Evolutionary conservation across 2,113 vertebrate genomes (phyloP), one percentile per base, ranked within the genome.

Genomic region (Stictonetta naevosa): DNA sequence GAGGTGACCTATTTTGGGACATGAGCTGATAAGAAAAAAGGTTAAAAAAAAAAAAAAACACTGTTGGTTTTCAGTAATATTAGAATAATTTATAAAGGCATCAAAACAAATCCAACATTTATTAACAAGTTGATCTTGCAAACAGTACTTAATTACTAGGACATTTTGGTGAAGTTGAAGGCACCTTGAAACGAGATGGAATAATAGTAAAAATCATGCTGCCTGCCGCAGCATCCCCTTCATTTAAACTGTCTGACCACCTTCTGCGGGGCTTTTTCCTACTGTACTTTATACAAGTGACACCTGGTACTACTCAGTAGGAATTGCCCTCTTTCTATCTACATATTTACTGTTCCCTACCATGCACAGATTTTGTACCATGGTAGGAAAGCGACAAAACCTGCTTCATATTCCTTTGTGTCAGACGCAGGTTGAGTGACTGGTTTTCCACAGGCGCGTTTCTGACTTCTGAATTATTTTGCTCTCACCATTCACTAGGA

Each of bases 61-160:
- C 18, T 8, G 3, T 13, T 73, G 10, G 12, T 63, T 60, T 81
- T 83, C 73, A 68, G 72, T 77, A 50, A 59, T 66, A 86, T 55
- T 25, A 58, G 79, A 97, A 97, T 97, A 97, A 97, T 96, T 97
- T 97, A 97, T 96, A 66, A 95, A 96, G 74, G 81, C 94, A 95
- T 95, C 75, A 80, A 95, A 94, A 92, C 75, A 93, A 89, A 78
- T 72, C 48, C 69, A 77, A 80, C 86, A 82, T 78, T 55, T 92
- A 64, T 93, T 73, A 90, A 95, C 92, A 95, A 73, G 76, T 86
- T 95, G 89, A 91, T 93, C 83, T 72, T 28, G 46, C 84, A 86
- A 83, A 88, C 71, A 89, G 12, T 34, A 48, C 31, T 93, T 96
- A 66, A 91, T 88, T 93, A 85, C 28, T 36, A 68, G 77, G 90